Percentiles rank a stretch among this genome's conserved stretches.
Conservation (phyloP, 2,888 invertebrate species). For the Bombylius discolor region DNA sequence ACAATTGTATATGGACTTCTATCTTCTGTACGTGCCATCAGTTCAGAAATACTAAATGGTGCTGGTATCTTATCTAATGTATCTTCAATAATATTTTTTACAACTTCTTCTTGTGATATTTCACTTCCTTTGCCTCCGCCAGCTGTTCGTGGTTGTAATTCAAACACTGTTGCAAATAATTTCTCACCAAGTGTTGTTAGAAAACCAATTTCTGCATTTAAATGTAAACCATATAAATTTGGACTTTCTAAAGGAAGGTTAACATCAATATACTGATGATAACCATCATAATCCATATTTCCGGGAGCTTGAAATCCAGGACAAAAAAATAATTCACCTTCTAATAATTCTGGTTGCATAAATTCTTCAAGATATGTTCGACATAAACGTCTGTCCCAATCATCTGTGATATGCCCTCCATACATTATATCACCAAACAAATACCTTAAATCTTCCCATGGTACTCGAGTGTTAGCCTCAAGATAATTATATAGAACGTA, state of each 20-base stretch:
- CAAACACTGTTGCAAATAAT: constrained; percentile 71
- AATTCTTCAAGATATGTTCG: constrained; percentile 75
- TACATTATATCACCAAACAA: constrained; percentile 97
- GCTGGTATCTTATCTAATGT: constrained; percentile 79
- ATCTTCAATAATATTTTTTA: constrained; percentile 63
- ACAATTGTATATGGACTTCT: constrained; percentile 85
- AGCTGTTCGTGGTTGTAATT: constrained; percentile 77
- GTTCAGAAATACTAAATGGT: constrained; percentile 72
- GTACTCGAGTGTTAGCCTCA: constrained; percentile 75
- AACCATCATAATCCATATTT: constrained; percentile 73
- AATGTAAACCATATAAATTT: constrained; percentile 80
- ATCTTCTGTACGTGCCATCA: constrained; percentile 78
- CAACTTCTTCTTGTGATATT: constrained; percentile 61
- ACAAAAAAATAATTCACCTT: constrained; percentile 71
- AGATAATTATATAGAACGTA: constrained; percentile 83
- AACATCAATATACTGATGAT: constrained; percentile 80
- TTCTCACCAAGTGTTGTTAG: constrained; percentile 74
- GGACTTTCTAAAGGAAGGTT: constrained; percentile 78
- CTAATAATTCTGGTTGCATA: constrained; percentile 74
- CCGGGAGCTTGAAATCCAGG: constrained; percentile 78
- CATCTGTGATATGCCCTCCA: constrained; percentile 93
- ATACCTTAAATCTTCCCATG: constrained; percentile 90
- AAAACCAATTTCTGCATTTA: constrained; percentile 91
- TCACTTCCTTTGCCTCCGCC: constrained; percentile 52
- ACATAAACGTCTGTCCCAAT: constrained; percentile 86